Evolutionary conservation across 2,113 vertebrate genomes (phyloP), one percentile per base, ranked within the genome.

Genomic region (Pygoscelis adeliae): DNA sequence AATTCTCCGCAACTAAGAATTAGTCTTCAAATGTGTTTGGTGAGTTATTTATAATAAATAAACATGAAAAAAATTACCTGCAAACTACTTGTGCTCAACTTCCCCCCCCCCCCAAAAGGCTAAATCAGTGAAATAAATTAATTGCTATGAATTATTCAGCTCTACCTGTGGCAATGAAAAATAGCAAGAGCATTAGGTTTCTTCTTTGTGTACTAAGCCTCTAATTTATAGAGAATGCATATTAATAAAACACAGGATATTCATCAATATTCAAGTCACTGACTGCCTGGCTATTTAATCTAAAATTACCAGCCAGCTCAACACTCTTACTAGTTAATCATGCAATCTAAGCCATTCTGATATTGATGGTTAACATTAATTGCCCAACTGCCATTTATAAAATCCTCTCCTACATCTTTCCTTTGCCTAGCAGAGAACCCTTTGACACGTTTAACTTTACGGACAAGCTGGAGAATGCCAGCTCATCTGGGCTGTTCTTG

Each of bases 41-140:
- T 83, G 87, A 88, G 69, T 91, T 94, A 92, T 89, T 95, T 76
- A 91, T 70, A 66, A 91, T 85, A 89, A 96, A 97, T 47, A 95
- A 91, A 85, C 32, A 6, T 70, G 62, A 56, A 88, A 71, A 94
- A 96, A 89, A 95, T 87, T 84, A 97, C 93, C 93, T 97, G 87
- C 74, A 89, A 87, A 94, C 84, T 97, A 95, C 74, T 96, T 69
- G 65, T n/a, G 89, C 53, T 84, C 80, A 79, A 67, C 59, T 46
- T 56, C 62, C 52, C 34, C 38, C 42, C 40, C 25, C 69, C 67
- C 70, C 61, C 85, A 89, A 94, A 97, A 92, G 79, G 76, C 95
- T 96, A 96, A 94, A 97, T 97, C 96, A 96, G 95, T 97, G 95
- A 97, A 97, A 97, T 97, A 97, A 97, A 97, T 97, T 97, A 97